Evolutionary conservation across 2,888 invertebrate genomes (phyloP).

Genomic region (Criorhina ranunculi): DNA sequence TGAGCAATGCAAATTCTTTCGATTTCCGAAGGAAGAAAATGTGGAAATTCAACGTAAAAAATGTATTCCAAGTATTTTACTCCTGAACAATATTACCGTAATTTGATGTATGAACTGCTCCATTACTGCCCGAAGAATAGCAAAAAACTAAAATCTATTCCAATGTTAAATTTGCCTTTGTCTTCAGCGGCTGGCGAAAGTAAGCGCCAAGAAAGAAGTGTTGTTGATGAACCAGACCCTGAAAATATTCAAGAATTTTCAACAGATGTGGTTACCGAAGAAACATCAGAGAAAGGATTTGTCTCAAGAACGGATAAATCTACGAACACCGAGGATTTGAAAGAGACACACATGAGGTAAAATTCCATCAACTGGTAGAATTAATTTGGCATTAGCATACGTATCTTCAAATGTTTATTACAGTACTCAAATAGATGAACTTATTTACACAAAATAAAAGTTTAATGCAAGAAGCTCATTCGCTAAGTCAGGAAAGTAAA

Average conservation of each 20-base stretch:
- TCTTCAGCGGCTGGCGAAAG: not conserved
- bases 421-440: slow-evolving; percentile 17
- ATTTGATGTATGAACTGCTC: not conserved
- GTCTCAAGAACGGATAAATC: too few species aligned
- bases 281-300: too few species aligned
- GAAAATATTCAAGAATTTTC: slow-evolving; percentile 1
- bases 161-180: slow-evolving; percentile 11
- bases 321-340: too few species aligned
- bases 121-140: slow-evolving; percentile 14
- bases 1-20: slow-evolving; percentile 3
- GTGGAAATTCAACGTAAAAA: slow-evolving; percentile 14
- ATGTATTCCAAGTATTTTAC: slow-evolving; percentile 10
- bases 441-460: slow-evolving; percentile 19
- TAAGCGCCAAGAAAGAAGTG: slow-evolving; percentile 2
- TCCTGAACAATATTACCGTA: not conserved
- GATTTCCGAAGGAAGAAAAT: slow-evolving; percentile 8
- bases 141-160: slow-evolving; percentile 19
- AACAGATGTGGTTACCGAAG: not conserved
- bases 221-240: not conserved
- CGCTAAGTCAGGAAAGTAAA: not conserved
- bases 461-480: slow-evolving; percentile 6
- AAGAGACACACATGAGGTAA: not conserved
- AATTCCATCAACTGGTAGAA: not conserved
- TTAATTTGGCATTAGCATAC: not conserved
- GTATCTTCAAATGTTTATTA: too few species aligned